Conservation (phyloP, 2,797 vertebrate genomes). For the Bradypodion ventrale region DNA sequence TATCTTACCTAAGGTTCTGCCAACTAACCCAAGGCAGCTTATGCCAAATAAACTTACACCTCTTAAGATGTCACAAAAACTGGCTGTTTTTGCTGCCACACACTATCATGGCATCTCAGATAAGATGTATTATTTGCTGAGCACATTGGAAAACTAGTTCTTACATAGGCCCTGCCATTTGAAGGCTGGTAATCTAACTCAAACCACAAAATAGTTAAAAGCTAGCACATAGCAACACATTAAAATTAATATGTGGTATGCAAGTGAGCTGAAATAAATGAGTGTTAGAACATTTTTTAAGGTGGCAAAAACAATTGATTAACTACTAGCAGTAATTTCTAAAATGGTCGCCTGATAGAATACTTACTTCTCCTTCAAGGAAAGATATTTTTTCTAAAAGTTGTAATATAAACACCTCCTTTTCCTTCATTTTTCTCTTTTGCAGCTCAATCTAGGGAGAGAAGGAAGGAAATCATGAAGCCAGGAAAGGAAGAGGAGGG, state of each 20-base stretch:
- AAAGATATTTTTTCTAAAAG: slow-evolving; percentile 96
- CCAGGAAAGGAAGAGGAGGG: neutral
- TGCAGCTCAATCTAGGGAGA: slow-evolving; percentile 86
- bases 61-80: neutral
- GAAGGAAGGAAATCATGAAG: slow-evolving; percentile 35
- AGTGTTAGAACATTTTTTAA: neutral
- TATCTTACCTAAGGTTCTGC: too few species aligned
- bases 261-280: neutral
- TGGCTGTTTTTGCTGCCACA: too few species aligned
- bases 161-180: neutral
- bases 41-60: neutral
- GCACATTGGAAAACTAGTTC: neutral
- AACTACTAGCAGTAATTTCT: neutral
- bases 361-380: slow-evolving; percentile 95
- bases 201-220: neutral
- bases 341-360: slow-evolving; percentile 1
- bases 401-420: slow-evolving; percentile 93
- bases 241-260: neutral
- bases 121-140: neutral
- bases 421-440: slow-evolving; percentile 89
- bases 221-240: neutral
- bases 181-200: neutral
- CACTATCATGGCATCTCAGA: neutral
- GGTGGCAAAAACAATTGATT: neutral
- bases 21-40: neutral